Evolutionary conservation across 2,797 vertebrate genomes (phyloP).

Genomic region (Ciconia nigra): DNA sequence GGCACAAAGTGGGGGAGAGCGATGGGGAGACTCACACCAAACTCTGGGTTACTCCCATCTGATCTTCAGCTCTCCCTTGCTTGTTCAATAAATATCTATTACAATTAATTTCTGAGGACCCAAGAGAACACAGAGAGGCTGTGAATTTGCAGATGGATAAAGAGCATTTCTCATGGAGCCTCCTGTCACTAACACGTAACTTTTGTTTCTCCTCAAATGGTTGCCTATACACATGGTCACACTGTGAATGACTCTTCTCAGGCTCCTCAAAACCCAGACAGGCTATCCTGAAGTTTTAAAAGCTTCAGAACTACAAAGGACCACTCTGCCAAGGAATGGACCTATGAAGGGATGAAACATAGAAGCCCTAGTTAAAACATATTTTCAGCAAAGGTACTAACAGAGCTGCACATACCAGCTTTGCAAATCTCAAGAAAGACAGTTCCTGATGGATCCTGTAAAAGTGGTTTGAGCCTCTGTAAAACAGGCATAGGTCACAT

Average conservation of each 20-base stretch:
- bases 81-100: neutral
- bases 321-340: neutral
- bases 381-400: neutral
- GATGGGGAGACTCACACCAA: neutral
- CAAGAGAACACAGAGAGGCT: neutral
- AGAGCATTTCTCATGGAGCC: neutral
- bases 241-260: neutral
- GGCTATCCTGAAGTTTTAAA: neutral
- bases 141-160: neutral
- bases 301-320: neutral
- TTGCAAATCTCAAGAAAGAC: neutral
- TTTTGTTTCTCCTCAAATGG: neutral
- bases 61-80: neutral
- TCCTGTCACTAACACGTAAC: fast-evolving
- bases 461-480: neutral
- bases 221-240: neutral
- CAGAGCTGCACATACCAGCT: neutral
- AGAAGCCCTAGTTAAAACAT: neutral
- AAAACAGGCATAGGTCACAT: neutral
- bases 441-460: neutral
- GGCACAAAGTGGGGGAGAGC: neutral
- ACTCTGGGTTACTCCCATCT: neutral
- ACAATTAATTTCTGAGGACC: neutral
- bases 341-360: neutral
- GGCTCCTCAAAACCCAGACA: neutral